These are phyloP conservation scores for Crax fasciolata DNA, from an alignment of 2,797 vertebrate genomes.

Conservation along the genomic window DNA sequence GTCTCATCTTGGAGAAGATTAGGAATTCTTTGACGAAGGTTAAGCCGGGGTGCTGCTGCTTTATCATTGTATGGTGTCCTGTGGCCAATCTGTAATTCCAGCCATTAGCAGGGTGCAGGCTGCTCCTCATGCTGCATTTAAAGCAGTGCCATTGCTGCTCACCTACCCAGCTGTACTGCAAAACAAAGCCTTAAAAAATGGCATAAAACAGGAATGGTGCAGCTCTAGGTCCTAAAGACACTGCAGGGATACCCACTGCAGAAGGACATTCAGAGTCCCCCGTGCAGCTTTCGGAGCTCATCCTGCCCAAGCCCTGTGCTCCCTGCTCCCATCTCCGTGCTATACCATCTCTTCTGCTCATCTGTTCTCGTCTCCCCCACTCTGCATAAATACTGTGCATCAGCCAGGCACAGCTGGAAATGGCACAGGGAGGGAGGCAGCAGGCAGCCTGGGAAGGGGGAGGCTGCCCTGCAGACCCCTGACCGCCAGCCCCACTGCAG, in stretches of 20 bases:
- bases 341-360: background rate
- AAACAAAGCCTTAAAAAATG: background rate
- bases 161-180: background rate
- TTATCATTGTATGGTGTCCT: conserved; percentile 17
- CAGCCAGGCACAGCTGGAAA: background rate
- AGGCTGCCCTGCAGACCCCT: background rate
- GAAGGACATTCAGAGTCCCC: background rate
- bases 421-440: background rate
- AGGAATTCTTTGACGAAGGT: conserved; percentile 51
- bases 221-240: background rate
- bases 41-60: background rate
- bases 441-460: accelerated
- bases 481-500: background rate
- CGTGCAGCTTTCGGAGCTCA: background rate
- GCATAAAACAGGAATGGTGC: background rate
- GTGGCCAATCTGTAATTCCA: conserved; percentile 27
- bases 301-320: background rate
- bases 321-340: background rate
- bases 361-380: background rate
- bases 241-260: background rate
- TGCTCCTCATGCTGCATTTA: background rate
- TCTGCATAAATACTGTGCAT: background rate
- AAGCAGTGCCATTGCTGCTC: background rate
- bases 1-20: conserved; percentile 53
- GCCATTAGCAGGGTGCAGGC: background rate